These are phyloP conservation scores for Antennarius striatus DNA, from an alignment of 2,113 vertebrate genomes.

Conservation along the genomic window DNA sequence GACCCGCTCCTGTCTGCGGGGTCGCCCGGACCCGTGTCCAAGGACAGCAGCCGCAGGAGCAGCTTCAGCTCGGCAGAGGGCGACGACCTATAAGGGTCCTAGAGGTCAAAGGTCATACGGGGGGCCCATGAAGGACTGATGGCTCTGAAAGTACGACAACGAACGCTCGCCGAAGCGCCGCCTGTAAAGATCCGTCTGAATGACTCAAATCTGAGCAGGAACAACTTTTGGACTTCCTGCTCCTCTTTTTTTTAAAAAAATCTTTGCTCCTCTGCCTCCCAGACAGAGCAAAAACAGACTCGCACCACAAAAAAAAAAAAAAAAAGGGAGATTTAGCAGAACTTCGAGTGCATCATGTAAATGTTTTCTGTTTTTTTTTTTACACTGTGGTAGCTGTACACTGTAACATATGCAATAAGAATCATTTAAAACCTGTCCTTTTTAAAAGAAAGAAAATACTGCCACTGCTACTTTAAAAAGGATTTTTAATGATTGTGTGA, in stretches of 20 bases:
- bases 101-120: conserved; percentile 20
- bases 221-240: conserved; percentile 8
- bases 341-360: conserved; percentile 46
- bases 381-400: conserved; percentile 57
- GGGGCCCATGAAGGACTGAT: conserved; percentile 36
- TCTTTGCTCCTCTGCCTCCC: conserved; percentile 47
- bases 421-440: conserved; percentile 38
- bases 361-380: conserved; percentile 27
- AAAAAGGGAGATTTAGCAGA: conserved; percentile 66
- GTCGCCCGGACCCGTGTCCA: conserved; percentile 86
- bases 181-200: conserved; percentile 19
- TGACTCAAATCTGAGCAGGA: conserved; percentile 10
- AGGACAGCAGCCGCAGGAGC: conserved; percentile 92
- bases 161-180: conserved; percentile 25
- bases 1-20: conserved; percentile 90
- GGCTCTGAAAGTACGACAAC: not conserved
- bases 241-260: conserved; percentile 7
- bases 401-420: conserved; percentile 54
- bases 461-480: conserved; percentile 12
- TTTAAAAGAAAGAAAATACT: conserved; percentile 6
- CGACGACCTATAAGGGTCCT: conserved; percentile 83
- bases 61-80: conserved; percentile 92
- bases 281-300: conserved; percentile 51
- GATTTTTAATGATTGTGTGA: conserved; percentile 14
- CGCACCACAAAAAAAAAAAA: conserved; percentile 33